These are phyloP conservation scores for Pteruthius melanotis DNA, from an alignment of 2,113 vertebrate genomes.

Conservation along the genomic window DNA sequence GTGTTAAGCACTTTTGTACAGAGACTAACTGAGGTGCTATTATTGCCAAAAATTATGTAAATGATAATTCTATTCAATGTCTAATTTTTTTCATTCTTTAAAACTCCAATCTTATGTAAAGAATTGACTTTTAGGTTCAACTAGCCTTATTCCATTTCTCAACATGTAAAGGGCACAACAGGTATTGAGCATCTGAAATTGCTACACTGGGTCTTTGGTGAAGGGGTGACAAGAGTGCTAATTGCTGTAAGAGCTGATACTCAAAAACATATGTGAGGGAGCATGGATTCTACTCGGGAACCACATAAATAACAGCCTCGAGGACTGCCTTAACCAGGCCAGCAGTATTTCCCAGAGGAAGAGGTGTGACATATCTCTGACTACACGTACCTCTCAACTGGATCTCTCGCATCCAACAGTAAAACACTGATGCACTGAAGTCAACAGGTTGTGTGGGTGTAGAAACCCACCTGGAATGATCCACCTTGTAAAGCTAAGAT, in stretches of 20 bases:
- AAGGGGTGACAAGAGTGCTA: conserved; percentile 22
- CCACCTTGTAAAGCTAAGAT: conserved; percentile 28
- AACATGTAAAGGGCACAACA: conserved; percentile 1
- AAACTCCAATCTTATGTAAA: conserved; percentile 13
- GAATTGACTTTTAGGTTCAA: conserved; percentile 30
- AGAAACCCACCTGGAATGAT: neutral
- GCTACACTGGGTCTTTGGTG: conserved; percentile 42
- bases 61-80: neutral
- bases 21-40: conserved; percentile 27
- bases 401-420: neutral
- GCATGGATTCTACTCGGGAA: neutral
- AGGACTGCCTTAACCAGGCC: neutral
- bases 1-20: neutral
- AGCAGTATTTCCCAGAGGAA: neutral
- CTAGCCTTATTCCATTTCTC: conserved; percentile 35
- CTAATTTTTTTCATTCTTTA: conserved; percentile 19
- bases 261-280: neutral
- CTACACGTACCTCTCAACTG: neutral
- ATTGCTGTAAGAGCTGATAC: neutral
- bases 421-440: neutral
- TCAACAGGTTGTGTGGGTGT: neutral
- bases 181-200: conserved; percentile 16
- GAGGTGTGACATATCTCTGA: neutral
- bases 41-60: neutral
- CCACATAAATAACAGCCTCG: neutral